Conservation (phyloP, 2,797 vertebrate species). For the Rhynchonycteris naso region DNA sequence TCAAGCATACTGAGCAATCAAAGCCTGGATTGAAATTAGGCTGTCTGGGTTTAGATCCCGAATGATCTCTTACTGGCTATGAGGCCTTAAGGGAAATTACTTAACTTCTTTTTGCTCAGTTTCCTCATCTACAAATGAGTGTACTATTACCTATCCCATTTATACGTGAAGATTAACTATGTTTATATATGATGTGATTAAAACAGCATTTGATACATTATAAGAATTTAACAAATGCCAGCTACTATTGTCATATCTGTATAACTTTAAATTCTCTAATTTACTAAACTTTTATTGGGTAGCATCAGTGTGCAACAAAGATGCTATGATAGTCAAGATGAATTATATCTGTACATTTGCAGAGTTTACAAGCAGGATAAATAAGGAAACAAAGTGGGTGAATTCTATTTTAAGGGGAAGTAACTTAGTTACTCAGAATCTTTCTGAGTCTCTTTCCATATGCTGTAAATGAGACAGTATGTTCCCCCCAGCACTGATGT, state of each 20-base stretch:
- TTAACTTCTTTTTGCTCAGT: background rate
- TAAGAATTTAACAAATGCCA: background rate
- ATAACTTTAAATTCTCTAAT: constrained; percentile 1
- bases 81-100: background rate
- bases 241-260: background rate
- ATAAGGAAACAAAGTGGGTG: background rate
- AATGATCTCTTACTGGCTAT: background rate
- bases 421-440: background rate
- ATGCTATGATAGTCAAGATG: background rate
- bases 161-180: background rate
- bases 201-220: background rate
- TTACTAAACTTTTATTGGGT: background rate
- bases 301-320: background rate
- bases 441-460: background rate
- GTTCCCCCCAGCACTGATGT: background rate
- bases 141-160: background rate
- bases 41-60: background rate
- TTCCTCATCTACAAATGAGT: background rate
- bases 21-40: background rate
- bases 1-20: background rate
- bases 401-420: background rate
- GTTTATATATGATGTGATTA: background rate
- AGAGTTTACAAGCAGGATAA: background rate
- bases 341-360: background rate
- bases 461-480: background rate